A percentile compares a stretch with the other conserved stretches of the same genome.
phyloP scores from a whole-genome alignment of 35 echinoderm and acorn worm genomes.

The Hemicentrotus pulcherrimus region DNA sequence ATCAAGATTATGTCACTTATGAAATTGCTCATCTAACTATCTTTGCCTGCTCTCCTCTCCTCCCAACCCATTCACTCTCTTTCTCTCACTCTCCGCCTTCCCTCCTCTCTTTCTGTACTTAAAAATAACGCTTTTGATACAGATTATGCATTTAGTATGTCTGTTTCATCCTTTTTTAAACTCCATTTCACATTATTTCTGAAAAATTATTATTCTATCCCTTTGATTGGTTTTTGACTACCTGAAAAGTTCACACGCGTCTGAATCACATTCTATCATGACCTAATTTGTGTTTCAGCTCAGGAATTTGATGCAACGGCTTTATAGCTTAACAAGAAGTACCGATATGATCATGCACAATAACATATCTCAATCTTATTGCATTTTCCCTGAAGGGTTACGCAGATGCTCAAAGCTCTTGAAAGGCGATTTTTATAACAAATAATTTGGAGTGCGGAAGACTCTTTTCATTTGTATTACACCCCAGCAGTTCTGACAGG shows the following conservation, averaged over 20 bases:
- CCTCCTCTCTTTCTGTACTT: too few species aligned
- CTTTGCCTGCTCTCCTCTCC: too few species aligned
- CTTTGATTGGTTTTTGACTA: not conserved
- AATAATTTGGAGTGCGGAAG: not conserved
- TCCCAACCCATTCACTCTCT: not conserved
- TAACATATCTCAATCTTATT: not conserved
- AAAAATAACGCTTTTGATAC: too few species aligned
- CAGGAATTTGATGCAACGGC: not conserved
- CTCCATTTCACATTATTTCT: too few species aligned
- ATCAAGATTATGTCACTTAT: too few species aligned
- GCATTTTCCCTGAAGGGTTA: not conserved
- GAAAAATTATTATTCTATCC: not conserved
- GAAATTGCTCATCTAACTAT: too few species aligned
- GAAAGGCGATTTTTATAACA: not conserved
- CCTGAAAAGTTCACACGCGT: not conserved
- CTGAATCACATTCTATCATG: not conserved
- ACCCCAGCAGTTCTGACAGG: not conserved
- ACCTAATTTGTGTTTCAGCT: not conserved
- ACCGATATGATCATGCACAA: not conserved
- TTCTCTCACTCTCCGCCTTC: not conserved
- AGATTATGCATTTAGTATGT: too few species aligned
- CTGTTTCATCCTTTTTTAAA: too few species aligned
- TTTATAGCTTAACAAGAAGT: not conserved
- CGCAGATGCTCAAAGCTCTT: not conserved
- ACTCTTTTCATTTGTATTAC: not conserved